Conservation (phyloP, 2,113 vertebrate genomes). For the Phaethon lepturus region DNA sequence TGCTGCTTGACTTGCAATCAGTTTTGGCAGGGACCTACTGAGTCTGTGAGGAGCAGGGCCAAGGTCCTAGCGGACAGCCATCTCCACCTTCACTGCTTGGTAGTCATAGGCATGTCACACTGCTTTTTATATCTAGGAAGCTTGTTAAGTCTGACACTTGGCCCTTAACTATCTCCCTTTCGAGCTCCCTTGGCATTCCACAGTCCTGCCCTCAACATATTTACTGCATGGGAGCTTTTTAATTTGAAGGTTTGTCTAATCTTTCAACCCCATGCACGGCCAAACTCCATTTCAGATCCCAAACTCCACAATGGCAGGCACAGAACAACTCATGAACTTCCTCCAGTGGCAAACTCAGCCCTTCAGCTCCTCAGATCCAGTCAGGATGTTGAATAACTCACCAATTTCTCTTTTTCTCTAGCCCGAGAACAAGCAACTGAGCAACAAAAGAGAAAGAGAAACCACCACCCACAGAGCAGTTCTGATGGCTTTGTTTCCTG, state of each 20-base stretch:
- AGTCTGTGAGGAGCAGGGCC: background rate
- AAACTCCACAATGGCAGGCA: background rate
- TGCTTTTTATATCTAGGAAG: background rate
- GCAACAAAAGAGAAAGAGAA: background rate
- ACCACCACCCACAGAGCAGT: background rate
- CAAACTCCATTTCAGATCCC: background rate
- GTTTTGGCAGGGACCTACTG: background rate
- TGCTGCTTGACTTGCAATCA: background rate
- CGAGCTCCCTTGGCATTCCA: rapidly evolving
- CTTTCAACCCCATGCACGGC: background rate
- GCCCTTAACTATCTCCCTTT: background rate
- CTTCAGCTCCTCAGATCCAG: background rate
- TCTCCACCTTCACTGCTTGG: background rate
- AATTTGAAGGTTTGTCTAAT: background rate
- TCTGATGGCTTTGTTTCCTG: background rate
- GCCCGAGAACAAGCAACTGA: background rate
- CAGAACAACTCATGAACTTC: background rate
- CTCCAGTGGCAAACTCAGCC: background rate
- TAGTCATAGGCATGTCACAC: background rate
- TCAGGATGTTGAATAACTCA: background rate
- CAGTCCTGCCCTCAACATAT: background rate
- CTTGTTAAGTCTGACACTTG: background rate
- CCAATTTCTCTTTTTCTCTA: background rate
- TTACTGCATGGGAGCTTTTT: rapidly evolving
- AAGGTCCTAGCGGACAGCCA: background rate